A percentile compares a stretch with the other conserved stretches of the same genome.
Conservation (phyloP, 2,113 vertebrate genomes). For the Pseudopodoces humilis region DNA sequence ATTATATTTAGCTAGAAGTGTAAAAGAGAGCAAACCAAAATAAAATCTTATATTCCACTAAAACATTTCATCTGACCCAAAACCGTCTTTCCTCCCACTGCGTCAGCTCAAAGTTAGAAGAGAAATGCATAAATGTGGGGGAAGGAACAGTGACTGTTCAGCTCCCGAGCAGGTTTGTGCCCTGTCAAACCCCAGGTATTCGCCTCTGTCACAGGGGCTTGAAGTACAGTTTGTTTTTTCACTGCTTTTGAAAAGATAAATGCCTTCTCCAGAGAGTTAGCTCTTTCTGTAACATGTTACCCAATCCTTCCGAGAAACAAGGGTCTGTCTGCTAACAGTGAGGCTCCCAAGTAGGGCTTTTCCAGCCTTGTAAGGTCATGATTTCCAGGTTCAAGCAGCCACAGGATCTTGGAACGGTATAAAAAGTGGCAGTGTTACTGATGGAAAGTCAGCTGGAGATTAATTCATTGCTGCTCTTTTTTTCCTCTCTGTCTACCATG, state of each 20-base stretch:
- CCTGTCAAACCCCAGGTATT: not conserved
- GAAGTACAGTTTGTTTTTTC: not conserved
- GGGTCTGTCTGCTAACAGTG: not conserved
- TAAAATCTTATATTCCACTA: not conserved
- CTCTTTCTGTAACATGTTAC: not conserved
- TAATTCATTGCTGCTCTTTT: not conserved
- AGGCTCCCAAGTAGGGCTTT: not conserved
- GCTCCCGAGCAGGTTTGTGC: not conserved
- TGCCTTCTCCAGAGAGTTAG: not conserved
- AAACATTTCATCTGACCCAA: not conserved
- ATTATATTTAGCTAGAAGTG: conserved; percentile 4
- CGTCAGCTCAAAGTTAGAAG: not conserved
- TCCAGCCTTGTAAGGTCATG: not conserved
- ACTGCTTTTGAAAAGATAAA: not conserved
- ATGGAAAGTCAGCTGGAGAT: not conserved
- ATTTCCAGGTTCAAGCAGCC: not conserved
- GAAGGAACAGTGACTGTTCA: not conserved
- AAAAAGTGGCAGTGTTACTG: not conserved
- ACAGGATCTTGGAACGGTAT: not conserved
- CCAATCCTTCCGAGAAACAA: not conserved
- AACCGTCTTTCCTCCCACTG: not conserved
- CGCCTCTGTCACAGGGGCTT: not conserved
- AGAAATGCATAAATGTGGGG: not conserved
- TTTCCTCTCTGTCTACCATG: not conserved
- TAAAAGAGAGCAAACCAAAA: not conserved